Percentiles rank a stretch among this genome's conserved stretches.
Conservation (phyloP, 2,888 invertebrate species). For the Catocala nupta region DNA sequence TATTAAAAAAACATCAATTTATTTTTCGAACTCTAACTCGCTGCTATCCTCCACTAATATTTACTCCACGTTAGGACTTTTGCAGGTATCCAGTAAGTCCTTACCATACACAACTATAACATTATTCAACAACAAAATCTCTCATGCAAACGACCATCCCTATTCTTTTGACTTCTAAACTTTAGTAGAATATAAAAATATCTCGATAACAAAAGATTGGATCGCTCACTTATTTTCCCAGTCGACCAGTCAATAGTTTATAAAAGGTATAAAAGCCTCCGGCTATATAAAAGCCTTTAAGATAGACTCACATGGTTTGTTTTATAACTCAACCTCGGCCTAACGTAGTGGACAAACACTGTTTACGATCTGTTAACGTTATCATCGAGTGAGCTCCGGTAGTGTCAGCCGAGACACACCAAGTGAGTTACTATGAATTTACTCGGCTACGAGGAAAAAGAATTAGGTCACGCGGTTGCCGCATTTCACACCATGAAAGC, state of each 20-base stretch:
- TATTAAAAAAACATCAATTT: no score
- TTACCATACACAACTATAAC: no score
- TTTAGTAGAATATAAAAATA: constrained; percentile 39
- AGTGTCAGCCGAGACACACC: constrained; percentile 8
- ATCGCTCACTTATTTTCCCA: constrained; percentile 47
- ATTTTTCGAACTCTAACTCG: no score
- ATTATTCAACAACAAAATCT: constrained; percentile 12
- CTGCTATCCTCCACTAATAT: no score
- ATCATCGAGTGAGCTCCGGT: constrained; percentile 37
- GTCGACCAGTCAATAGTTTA: constrained; percentile 48
- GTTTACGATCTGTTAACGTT: constrained; percentile 57
- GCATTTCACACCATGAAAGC: constrained; percentile 38
- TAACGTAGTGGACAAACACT: constrained; percentile 45
- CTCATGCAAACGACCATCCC: constrained; percentile 25
- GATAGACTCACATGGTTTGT: constrained; percentile 56
- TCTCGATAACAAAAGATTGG: constrained; percentile 54
- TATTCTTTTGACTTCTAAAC: constrained; percentile 29
- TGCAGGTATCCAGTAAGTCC: no score
- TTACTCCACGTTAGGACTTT: no score
- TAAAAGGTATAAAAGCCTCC: constrained; percentile 51
- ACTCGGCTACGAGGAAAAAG: constrained; percentile 27
- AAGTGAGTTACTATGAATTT: constrained; percentile 29
- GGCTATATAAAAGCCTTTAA: constrained; percentile 56
- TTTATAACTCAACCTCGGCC: constrained; percentile 50
- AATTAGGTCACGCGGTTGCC: constrained; percentile 53